Evolutionary conservation across 1,140 invertebrate species (phyloP).

Genomic region (Dinoponera quadriceps): DNA sequence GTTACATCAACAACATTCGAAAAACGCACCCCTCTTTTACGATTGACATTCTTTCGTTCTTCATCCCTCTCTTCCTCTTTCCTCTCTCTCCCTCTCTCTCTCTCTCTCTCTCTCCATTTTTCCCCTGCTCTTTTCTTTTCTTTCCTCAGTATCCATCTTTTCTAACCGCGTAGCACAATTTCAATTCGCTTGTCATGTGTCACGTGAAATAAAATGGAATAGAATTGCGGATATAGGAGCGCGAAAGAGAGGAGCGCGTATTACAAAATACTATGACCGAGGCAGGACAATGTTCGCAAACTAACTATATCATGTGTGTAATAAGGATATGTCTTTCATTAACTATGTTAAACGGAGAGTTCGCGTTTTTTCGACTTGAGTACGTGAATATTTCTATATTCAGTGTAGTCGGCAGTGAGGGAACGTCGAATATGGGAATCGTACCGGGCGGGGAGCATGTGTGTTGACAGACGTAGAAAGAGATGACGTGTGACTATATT

Average conservation of each 20-base stretch:
- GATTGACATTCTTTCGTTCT: not conserved
- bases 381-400: slow-evolving; percentile 56
- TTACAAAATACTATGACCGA: slow-evolving; percentile 69
- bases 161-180: slow-evolving; percentile 2
- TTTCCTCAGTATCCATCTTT: not conserved
- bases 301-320: no score
- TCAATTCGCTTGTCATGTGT: slow-evolving; percentile 51
- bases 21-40: not conserved
- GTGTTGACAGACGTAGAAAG: no score
- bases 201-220: slow-evolving; percentile 56
- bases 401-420: slow-evolving; percentile 44
- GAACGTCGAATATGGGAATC: slow-evolving; percentile 37
- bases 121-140: slow-evolving; percentile 2
- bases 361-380: slow-evolving; percentile 72
- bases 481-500: no score
- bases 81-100: not conserved
- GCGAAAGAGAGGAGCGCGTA: slow-evolving; percentile 56
- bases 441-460: no score
- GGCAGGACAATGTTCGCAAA: slow-evolving; percentile 69
- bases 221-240: slow-evolving; percentile 32
- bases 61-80: slow-evolving; percentile 1
- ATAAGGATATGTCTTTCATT: slow-evolving; percentile 83
- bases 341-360: slow-evolving; percentile 80
- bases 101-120: not conserved
- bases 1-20: not conserved